Conservation (phyloP, 2,113 vertebrate genomes). For the Xiphorhynchus elegans region DNA sequence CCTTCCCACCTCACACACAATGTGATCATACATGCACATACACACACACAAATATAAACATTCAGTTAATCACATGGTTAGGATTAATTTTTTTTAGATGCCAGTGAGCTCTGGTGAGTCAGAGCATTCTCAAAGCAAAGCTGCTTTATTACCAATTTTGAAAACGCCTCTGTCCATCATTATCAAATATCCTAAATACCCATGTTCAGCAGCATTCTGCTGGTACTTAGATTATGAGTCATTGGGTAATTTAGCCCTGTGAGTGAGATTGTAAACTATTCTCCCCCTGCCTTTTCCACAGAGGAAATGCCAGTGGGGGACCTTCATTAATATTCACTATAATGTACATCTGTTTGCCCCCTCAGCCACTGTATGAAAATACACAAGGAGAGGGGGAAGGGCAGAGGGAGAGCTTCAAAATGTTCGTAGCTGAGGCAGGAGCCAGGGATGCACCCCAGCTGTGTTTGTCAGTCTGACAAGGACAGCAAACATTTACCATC, state of each 20-base stretch:
- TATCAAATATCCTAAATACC: constrained; percentile 5
- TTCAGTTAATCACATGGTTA: not conserved
- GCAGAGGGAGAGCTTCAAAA: constrained; percentile 6
- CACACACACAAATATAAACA: not conserved
- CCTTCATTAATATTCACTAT: constrained; percentile 77
- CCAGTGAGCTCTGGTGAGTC: not conserved
- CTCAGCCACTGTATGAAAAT: constrained; percentile 51
- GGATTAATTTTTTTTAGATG: not conserved
- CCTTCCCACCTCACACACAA: not conserved
- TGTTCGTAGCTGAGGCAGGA: not conserved
- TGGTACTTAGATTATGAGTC: constrained; percentile 49
- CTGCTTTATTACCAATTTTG: not conserved
- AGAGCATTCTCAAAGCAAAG: not conserved
- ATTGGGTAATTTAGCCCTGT: constrained; percentile 44
- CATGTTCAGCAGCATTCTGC: not conserved
- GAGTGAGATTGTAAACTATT: constrained; percentile 31
- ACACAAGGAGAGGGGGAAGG: constrained; percentile 38
- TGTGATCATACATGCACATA: too few species aligned
- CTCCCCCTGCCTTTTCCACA: constrained; percentile 19
- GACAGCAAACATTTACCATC: constrained; percentile 1
- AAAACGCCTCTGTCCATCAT: constrained; percentile 1
- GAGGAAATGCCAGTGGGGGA: constrained; percentile 61
- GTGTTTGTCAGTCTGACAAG: constrained; percentile 28
- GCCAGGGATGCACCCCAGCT: not conserved
- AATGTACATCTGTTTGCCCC: constrained; percentile 68